Base-by-base conservation (phyloP, 1,140 invertebrate genomes). In the Pollicipes pollicipes region DNA sequence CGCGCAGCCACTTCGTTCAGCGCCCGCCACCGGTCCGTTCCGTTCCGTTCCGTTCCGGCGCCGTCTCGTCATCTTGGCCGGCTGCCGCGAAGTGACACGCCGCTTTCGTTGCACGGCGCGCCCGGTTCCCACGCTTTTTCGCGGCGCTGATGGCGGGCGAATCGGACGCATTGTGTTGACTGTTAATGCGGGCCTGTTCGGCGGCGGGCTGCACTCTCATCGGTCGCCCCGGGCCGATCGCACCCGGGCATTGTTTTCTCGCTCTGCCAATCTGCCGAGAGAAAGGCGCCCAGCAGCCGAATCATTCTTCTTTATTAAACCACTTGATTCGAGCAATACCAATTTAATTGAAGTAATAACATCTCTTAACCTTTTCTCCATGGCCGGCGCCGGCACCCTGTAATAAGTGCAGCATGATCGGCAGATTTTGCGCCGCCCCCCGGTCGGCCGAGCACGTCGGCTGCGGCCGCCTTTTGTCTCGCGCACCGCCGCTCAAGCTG, bases 321-420 rank as follows among this genome's bases (percentile, higher is more conserved):
- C 45, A 58, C 45, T 58, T 58, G 45, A 58, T 58, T 58, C 45
- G 45, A 10, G 45, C 45, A 58, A 58, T 58, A 58, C 45, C 45
- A 58, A 58, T 58, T 58, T 58, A 58, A 58, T 58, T 58, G 45
- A 58, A 58, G 45, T 58, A 58, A 58, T 58, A 58, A 58, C 45
- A 58, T 58, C 45, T 58, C 45, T 58, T 58, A 58, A 58, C 45
- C 45, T 58, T 58, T 58, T 58, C 45, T 58, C 13, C 24, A 58
- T 58, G 2, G 45, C 6, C 45, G 45, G 24, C 13, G 13, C 13
- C 24, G 45, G 45, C 45, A 21, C 13, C 45, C 45, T 10, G 13
- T 58, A 58, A 58, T 58, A 58, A 10, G 45, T 10, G 10, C 10
- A 58, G 13, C 13, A 21, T 58, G 45, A 58, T 21, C 13, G 45